Evolutionary conservation across 2,888 invertebrate species (phyloP).

Genomic region (Fissipunctia ypsillon): DNA sequence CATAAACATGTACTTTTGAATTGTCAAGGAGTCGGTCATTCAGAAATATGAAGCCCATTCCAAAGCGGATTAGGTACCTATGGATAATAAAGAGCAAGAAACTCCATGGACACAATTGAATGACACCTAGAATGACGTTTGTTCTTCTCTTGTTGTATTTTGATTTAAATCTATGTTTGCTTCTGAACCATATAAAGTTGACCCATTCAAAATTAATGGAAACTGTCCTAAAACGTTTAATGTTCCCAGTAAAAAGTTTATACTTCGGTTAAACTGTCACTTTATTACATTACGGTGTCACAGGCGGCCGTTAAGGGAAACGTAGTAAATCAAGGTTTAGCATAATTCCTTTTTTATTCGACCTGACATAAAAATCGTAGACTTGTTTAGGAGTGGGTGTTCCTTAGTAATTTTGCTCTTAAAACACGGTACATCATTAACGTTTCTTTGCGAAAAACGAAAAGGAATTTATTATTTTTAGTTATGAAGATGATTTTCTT

Average conservation of each 20-base stretch:
- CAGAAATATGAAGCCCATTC: too few relatives aligned
- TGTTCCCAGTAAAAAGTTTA: conserved; percentile 41
- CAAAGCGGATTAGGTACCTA: too few relatives aligned
- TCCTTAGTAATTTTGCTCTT: conserved; percentile 59
- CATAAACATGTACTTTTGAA: too few relatives aligned
- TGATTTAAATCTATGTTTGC: not conserved
- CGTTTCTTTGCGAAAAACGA: conserved; percentile 38
- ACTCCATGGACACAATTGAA: too few relatives aligned
- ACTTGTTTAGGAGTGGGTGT: conserved; percentile 68
- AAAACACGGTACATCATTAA: conserved; percentile 59
- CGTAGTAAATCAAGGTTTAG: conserved; percentile 75
- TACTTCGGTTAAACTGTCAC: conserved; percentile 32
- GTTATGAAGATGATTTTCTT: conserved; percentile 1
- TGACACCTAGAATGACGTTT: not conserved
- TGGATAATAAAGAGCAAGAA: too few relatives aligned
- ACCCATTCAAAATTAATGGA: conserved; percentile 31
- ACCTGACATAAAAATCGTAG: conserved; percentile 74
- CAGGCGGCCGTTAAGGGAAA: conserved; percentile 57
- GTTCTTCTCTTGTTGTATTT: not conserved
- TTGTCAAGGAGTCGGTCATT: too few relatives aligned
- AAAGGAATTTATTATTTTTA: conserved; percentile 27
- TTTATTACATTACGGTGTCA: conserved; percentile 67
- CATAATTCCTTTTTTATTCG: conserved; percentile 77
- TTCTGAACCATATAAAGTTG: conserved; percentile 13
- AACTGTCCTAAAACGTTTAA: conserved; percentile 34